These are phyloP conservation scores for Halictus rubicundus DNA, from an alignment of 1,140 invertebrate genomes.

Conservation along the genomic window DNA sequence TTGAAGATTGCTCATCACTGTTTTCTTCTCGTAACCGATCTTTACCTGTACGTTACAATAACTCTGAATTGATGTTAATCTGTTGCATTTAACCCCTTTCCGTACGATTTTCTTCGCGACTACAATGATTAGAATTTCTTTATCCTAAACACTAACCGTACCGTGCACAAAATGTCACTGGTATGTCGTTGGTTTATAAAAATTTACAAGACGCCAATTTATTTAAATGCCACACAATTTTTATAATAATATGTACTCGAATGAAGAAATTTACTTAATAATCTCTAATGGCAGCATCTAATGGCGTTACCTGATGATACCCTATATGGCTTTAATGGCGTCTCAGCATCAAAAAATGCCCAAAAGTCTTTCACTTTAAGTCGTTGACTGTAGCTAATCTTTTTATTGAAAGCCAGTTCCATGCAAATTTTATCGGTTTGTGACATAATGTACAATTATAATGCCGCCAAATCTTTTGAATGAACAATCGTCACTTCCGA, in stretches of 20 bases:
- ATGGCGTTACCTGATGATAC: conserved; percentile 5
- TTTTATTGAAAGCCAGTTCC: conserved; percentile 54
- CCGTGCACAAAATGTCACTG: too few relatives aligned
- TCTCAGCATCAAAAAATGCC: conserved; percentile 57
- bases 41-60: not conserved
- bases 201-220: too few relatives aligned
- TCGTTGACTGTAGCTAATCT: conserved; percentile 33
- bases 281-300: too few relatives aligned
- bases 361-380: conserved; percentile 65
- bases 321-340: conserved; percentile 36
- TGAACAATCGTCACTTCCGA: conserved; percentile 29
- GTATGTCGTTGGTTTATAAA: too few relatives aligned
- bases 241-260: too few relatives aligned
- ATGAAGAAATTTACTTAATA: too few relatives aligned
- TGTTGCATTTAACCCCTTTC: not conserved
- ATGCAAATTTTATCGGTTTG: conserved; percentile 13
- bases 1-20: not conserved
- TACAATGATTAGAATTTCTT: too few relatives aligned
- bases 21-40: not conserved
- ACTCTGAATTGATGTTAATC: not conserved
- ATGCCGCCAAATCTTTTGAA: not conserved
- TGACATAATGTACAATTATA: conserved; percentile 13
- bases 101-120: too few relatives aligned
- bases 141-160: too few relatives aligned
- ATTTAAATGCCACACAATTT: too few relatives aligned